Evolutionary conservation across 2,888 invertebrate genomes (phyloP).

Genomic region (Caenorhabditis zanzibari): DNA sequence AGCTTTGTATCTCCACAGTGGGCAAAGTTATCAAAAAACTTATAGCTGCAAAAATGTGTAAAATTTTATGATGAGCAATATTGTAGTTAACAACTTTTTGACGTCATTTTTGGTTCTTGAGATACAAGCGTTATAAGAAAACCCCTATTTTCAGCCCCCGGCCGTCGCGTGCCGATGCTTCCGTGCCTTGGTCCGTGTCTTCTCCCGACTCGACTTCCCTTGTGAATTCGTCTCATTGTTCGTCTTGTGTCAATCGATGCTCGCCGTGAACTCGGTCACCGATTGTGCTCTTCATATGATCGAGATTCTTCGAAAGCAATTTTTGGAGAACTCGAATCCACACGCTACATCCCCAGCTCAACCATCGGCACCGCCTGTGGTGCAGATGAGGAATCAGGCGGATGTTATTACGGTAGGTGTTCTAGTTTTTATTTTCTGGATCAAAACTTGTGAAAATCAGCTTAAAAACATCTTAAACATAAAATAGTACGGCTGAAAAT

Average conservation of each 20-base stretch:
- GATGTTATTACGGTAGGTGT: constrained; percentile 33
- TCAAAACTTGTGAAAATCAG: too few relatives aligned
- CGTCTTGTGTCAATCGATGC: constrained; percentile 90
- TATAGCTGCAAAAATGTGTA: too few relatives aligned
- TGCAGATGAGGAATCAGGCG: constrained; percentile 52
- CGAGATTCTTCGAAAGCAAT: constrained; percentile 93
- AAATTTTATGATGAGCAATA: too few relatives aligned
- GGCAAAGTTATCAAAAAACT: too few relatives aligned
- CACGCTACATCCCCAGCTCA: constrained; percentile 51
- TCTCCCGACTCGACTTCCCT: constrained; percentile 94
- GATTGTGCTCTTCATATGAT: constrained; percentile 92
- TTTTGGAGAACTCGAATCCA: constrained; percentile 87
- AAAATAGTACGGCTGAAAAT: too few relatives aligned
- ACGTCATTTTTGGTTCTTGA: too few relatives aligned
- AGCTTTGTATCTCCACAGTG: too few relatives aligned
- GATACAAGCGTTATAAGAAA: too few relatives aligned
- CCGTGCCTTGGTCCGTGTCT: constrained; percentile 95
- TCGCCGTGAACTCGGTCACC: constrained; percentile 71
- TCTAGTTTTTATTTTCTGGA: too few relatives aligned
- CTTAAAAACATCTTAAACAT: too few relatives aligned
- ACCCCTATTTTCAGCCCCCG: constrained; percentile 62
- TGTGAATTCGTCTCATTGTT: constrained; percentile 92
- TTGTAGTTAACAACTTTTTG: too few relatives aligned
- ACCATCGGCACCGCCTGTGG: constrained; percentile 43
- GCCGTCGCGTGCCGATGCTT: constrained; percentile 96